Conservation (phyloP, 2,113 vertebrate genomes). For the Madoqua kirkii region DNA sequence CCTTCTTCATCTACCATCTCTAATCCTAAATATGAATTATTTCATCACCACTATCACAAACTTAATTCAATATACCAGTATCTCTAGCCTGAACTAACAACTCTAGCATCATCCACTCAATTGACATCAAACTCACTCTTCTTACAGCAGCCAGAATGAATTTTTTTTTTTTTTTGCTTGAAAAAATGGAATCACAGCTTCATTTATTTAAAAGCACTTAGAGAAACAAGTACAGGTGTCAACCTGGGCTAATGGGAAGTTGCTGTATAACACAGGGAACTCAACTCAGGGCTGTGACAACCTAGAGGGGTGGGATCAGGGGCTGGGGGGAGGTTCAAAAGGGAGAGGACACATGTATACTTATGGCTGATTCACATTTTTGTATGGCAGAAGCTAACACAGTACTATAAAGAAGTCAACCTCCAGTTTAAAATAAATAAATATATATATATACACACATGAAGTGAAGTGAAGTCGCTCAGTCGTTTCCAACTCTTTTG, state of each 20-base stretch:
- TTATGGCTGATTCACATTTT: neutral
- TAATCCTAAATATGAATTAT: neutral
- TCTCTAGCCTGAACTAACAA: neutral
- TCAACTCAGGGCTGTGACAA: neutral
- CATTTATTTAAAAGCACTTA: neutral
- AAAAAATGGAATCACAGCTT: neutral
- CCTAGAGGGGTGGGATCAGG: neutral
- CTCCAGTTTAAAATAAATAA: neutral
- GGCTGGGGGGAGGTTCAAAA: neutral
- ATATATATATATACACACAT: no score
- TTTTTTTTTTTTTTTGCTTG: neutral
- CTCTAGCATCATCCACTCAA: neutral
- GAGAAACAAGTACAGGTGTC: neutral
- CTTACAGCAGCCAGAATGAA: neutral
- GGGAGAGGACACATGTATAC: no score
- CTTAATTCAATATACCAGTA: neutral
- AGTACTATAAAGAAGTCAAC: neutral
- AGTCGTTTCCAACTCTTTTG: no score
- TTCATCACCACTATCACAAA: neutral
- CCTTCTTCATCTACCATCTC: neutral
- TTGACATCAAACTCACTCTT: neutral
- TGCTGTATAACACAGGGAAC: neutral
- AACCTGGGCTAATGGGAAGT: neutral
- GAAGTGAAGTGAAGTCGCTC: no score
- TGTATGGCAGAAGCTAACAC: neutral